Evolutionary conservation across 2,797 vertebrate species (phyloP).

Genomic region (Hyperoplus lanceolatus): DNA sequence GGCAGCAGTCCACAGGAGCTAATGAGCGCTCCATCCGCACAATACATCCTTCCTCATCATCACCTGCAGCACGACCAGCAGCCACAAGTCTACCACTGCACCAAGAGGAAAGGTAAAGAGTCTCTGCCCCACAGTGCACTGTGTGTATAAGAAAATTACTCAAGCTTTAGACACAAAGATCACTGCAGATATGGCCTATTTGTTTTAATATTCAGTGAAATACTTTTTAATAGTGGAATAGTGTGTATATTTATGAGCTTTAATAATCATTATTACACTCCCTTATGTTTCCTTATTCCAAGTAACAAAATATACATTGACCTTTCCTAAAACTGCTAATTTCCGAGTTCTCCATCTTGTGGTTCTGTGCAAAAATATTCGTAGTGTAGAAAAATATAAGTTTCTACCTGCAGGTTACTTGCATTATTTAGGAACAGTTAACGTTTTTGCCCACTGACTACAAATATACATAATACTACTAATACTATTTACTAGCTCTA

Average conservation of each 20-base stretch:
- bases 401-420: background rate
- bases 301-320: background rate
- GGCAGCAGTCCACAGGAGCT: slow-evolving; percentile 89
- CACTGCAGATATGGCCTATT: background rate
- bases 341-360: background rate
- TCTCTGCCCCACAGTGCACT: background rate
- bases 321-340: background rate
- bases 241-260: background rate
- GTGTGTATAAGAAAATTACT: background rate
- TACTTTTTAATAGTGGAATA: background rate
- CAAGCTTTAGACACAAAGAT: background rate
- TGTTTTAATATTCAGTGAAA: background rate
- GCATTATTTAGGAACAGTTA: background rate
- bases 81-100: slow-evolving; percentile 90
- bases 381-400: background rate
- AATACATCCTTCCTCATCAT: slow-evolving; percentile 89
- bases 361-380: background rate
- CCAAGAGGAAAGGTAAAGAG: slow-evolving; percentile 93
- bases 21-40: slow-evolving; percentile 86
- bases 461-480: background rate
- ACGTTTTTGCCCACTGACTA: background rate
- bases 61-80: slow-evolving; percentile 81
- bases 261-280: background rate
- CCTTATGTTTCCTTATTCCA: background rate
- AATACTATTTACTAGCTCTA: background rate